A percentile compares a stretch with the other conserved stretches of the same genome.
phyloP scores from a whole-genome alignment of 2,113 vertebrate genomes.

The Dromiciops gliroides region DNA sequence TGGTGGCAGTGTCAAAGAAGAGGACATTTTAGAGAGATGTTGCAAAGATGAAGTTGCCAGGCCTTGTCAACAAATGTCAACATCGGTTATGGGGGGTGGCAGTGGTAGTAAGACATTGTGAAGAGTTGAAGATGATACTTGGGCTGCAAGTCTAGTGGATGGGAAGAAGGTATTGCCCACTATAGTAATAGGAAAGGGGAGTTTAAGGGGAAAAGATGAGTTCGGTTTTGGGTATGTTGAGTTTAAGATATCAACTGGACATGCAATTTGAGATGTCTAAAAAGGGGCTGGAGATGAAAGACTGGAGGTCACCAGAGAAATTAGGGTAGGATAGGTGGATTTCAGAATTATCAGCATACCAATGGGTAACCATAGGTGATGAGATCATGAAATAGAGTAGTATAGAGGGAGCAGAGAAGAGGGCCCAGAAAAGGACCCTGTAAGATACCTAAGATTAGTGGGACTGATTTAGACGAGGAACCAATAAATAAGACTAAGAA shows the following conservation, averaged over 20 bases:
- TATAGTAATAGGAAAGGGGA: background rate
- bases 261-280: background rate
- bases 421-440: background rate
- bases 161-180: background rate
- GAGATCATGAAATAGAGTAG: too few species aligned
- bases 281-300: background rate
- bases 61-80: background rate
- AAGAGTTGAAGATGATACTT: background rate
- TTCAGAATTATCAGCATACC: background rate
- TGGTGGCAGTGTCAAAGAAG: too few species aligned
- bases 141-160: background rate
- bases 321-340: background rate
- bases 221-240: background rate
- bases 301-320: background rate
- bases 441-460: background rate
- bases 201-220: background rate
- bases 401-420: background rate
- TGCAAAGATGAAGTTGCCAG: background rate
- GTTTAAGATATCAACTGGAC: background rate
- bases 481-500: background rate
- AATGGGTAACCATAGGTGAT: background rate
- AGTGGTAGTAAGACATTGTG: background rate
- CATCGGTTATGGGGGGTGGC: background rate
- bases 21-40: background rate
- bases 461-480: background rate